phyloP scores from a whole-genome alignment of 2,888 invertebrate species.

The Sepioteuthis lessoniana region DNA sequence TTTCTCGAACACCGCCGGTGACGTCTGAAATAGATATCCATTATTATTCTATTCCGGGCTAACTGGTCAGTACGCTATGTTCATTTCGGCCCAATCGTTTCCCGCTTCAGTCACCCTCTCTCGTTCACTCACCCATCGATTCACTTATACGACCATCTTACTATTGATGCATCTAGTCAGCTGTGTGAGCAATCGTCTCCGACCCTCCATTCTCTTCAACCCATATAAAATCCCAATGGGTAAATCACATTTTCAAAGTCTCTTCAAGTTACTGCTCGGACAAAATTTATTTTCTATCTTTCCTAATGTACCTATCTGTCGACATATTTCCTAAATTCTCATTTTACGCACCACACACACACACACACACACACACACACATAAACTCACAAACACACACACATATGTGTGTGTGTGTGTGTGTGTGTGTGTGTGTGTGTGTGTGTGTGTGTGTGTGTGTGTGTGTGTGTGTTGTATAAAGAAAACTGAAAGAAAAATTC shows the following conservation, averaged over 20 bases:
- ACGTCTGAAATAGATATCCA: conserved; percentile 23
- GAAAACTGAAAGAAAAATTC: too few relatives aligned
- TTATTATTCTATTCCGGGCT: conserved; percentile 9
- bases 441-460: too few relatives aligned
- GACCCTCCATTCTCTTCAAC: background rate
- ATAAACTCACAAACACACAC: too few relatives aligned
- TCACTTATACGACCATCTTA: background rate
- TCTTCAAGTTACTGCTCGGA: background rate
- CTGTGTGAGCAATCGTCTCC: background rate
- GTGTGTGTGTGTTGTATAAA: too few relatives aligned
- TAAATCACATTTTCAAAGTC: background rate
- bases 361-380: too few relatives aligned
- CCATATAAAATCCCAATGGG: background rate
- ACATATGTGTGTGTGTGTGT: too few relatives aligned
- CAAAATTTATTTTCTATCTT: background rate
- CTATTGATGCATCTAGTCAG: background rate
- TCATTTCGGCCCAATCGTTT: background rate
- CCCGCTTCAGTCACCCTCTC: background rate
- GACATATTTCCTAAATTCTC: too few relatives aligned
- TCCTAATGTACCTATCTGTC: background rate
- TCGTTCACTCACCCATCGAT: background rate
- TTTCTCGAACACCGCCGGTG: background rate
- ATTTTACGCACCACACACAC: too few relatives aligned
- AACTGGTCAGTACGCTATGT: background rate
- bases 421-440: too few relatives aligned